Evolutionary conservation across 1,140 invertebrate genomes (phyloP), one percentile per base, ranked within the genome.

Genomic region (Drosophila triauraria): DNA sequence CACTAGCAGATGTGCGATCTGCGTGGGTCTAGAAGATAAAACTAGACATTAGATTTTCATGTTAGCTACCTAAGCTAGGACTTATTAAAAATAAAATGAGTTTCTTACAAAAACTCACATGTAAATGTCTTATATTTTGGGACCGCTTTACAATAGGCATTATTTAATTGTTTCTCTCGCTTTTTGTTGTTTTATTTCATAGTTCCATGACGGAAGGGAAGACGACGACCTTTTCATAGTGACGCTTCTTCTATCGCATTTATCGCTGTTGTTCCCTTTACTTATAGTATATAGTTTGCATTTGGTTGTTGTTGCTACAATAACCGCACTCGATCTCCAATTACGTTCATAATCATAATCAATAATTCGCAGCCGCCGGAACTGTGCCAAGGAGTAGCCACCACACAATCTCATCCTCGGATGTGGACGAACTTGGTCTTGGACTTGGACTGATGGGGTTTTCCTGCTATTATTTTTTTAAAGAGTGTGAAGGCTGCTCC

Each of bases 121-220:
- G 20, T 20, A 20, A 20, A 20, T 20, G 20, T 20, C 20, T 20
- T 20, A 20, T 20, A 20, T 20, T 20, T 20, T 20, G 20, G 20
- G 20, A 20, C 20, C 20, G 20, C 20, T 20, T 20, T 20, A 20
- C 20, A 20, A 42, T 57, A 65, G 56, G 56, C 65, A 54, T 65
- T 62, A 50, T 54, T 59, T 78, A 61, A 47, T 48, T 65, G 51
- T 58, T 65, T 32, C 35, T 51, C 17, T 54, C 47, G 50, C 60
- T 67, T 67, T 53, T 64, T 23, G 27, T 65, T 65, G 56, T 80
- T 87, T 83, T 80, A 83, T 88, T 84, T 87, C 84, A 82, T 88
- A 85, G 64, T 80, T 61, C 70, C 82, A 85, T 88, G 85, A 90
- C 78, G 81, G 85, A 88, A 90, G 85, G 81, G 85, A 79, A 77